Percentiles rank a stretch among this genome's conserved stretches.
These are phyloP conservation scores for Embiotoca jacksoni DNA, from an alignment of 2,113 vertebrate genomes.

Conservation along the genomic window DNA sequence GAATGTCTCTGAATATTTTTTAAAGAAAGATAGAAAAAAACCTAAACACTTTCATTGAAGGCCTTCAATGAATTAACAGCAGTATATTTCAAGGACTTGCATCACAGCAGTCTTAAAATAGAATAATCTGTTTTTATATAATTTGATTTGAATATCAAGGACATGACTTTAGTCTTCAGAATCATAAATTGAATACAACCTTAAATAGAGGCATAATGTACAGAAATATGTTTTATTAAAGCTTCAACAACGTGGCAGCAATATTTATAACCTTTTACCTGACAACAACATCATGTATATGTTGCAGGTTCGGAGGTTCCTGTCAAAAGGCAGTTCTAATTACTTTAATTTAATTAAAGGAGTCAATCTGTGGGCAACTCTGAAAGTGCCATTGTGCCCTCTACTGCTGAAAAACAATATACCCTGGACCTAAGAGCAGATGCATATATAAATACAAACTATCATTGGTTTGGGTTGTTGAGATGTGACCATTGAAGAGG, in stretches of 20 bases:
- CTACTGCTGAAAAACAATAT: constrained; percentile 41
- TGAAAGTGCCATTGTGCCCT: constrained; percentile 43
- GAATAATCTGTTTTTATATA: constrained; percentile 49
- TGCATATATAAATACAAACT: not conserved
- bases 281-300: constrained; percentile 1
- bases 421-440: constrained; percentile 10
- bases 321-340: constrained; percentile 18
- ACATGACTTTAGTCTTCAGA: constrained; percentile 28
- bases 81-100: constrained; percentile 62
- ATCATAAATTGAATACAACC: constrained; percentile 20
- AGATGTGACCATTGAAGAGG: not conserved
- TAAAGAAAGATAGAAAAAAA: constrained; percentile 43
- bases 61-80: constrained; percentile 50
- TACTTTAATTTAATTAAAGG: constrained; percentile 32
- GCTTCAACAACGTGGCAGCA: not conserved
- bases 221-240: not conserved
- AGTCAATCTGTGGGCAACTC: constrained; percentile 23
- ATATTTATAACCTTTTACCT: constrained; percentile 4
- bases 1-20: constrained; percentile 32
- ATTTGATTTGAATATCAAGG: constrained; percentile 61
- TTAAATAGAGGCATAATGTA: constrained; percentile 17
- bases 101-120: constrained; percentile 54
- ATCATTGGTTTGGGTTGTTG: not conserved
- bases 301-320: constrained; percentile 1
- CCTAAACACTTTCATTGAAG: constrained; percentile 26